Base-by-base conservation (phyloP, 92 coral and sea anemone species). In the Epizoanthus illoricatus region DNA sequence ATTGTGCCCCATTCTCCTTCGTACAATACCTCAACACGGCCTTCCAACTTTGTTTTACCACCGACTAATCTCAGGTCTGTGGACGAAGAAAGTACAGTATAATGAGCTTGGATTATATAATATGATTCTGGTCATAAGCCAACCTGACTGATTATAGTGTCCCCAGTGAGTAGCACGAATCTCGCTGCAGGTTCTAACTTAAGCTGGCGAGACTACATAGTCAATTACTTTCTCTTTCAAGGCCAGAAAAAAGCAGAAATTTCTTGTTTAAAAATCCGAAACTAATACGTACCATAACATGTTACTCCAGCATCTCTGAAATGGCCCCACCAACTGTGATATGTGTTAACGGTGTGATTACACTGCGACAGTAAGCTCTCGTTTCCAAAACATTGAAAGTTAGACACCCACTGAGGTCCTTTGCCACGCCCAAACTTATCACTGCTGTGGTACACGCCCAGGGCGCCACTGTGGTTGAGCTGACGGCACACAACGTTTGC, bases 1-100 rank as follows among this genome's bases (percentile, higher is more conserved):
- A 78, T 78, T 63, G 82, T 78, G 24, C 82, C 82, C 82, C 82
- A 78, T 12, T 62, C 82, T 23, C 82, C 82, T 21, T 62, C 82
- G 15, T 78, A 78, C 57, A 0, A 42, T 19, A 78, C 59, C 60
- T 78, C 82, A 0, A 78, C 71, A 42, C 82, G 67, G 66, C 82
- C 82, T 78, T 78, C 82, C 71, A 62, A 4, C 36, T 78, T 78
- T 63, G 82, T 78, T 43, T 52, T 78, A n/a, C 82, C 82, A 2
- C 82, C 82, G 21, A 42, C 71, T 42, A 78, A 70, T 45, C 82
- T 62, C 43, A 78, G 60, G 42, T 78, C 82, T 78, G 17, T 5
- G 39, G 56, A 52, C 1, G 56, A 52, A 52, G 36, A 52, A 52
- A 52, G 12, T 49, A 49, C 8, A 2, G 11, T 49, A 8, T 10